A percentile compares a stretch with the other conserved stretches of the same genome.
Conservation (phyloP, 2,888 invertebrate genomes). For the Pomacea canaliculata region DNA sequence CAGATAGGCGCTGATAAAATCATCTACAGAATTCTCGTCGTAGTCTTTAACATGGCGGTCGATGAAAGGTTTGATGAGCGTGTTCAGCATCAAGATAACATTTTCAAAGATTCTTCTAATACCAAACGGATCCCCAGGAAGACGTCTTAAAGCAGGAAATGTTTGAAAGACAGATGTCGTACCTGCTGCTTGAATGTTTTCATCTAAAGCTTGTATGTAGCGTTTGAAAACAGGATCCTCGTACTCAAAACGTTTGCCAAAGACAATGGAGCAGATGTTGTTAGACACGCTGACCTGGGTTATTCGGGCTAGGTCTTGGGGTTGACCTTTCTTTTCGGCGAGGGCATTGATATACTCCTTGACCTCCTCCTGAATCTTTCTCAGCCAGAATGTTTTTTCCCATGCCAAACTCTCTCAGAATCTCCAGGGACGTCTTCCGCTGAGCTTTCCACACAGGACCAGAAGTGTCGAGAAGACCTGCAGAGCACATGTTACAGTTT, state of each 20-base stretch:
- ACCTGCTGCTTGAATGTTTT: neutral
- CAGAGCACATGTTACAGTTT: neutral
- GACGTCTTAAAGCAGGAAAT: neutral
- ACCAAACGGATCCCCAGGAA: neutral
- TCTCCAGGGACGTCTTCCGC: conserved; percentile 1
- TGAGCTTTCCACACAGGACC: conserved; percentile 18
- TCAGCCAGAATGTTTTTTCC: conserved; percentile 12
- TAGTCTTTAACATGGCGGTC: neutral
- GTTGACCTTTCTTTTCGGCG: neutral
- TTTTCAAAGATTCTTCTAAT: neutral
- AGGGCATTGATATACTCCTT: conserved; percentile 1
- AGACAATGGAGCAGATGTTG: conserved; percentile 22
- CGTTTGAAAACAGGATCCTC: conserved; percentile 9
- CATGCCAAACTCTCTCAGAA: conserved; percentile 23
- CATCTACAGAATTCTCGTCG: neutral
- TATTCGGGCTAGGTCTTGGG: neutral
- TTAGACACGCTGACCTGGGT: conserved; percentile 14
- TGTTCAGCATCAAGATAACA: neutral
- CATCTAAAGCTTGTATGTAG: neutral
- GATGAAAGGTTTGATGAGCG: neutral
- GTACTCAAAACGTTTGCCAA: conserved; percentile 26
- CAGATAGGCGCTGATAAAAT: neutral
- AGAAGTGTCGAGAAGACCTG: conserved; percentile 11
- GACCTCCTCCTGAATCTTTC: conserved; percentile 18
- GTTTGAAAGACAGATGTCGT: neutral